Evolutionary conservation across 1,140 invertebrate species (phyloP).

Genomic region (Panonychus citri): DNA sequence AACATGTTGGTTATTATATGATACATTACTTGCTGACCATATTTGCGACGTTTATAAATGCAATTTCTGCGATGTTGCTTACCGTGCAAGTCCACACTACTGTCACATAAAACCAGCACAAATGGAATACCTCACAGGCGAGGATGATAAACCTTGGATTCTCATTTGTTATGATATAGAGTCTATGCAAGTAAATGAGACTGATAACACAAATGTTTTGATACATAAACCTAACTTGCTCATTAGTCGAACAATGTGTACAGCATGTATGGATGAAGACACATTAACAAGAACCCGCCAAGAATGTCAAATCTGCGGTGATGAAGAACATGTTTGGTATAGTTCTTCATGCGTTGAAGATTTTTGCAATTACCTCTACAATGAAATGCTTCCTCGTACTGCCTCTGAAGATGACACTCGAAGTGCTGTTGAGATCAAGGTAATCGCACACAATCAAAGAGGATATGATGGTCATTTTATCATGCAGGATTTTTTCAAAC

Average conservation of each 20-base stretch:
- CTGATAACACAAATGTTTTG: neutral
- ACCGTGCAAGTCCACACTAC: neutral
- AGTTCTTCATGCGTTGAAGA: neutral
- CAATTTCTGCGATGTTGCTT: no score
- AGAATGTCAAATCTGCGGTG: neutral
- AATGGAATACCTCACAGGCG: neutral
- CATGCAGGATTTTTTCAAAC: neutral
- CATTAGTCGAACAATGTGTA: neutral
- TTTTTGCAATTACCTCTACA: neutral
- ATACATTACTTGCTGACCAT: no score
- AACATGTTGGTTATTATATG: no score
- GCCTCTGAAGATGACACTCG: neutral
- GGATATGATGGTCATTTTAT: constrained; percentile 3
- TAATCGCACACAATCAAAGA: neutral
- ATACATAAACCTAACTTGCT: neutral
- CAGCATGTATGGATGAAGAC: neutral
- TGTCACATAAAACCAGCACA: neutral
- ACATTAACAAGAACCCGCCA: neutral
- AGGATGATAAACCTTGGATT: neutral
- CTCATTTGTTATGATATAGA: neutral
- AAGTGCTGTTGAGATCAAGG: neutral
- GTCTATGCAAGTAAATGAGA: neutral
- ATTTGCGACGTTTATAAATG: no score
- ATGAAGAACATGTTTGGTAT: neutral
- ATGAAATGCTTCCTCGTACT: neutral